Percentiles rank a stretch among this genome's conserved stretches.
phyloP scores from a whole-genome alignment of 2,797 vertebrate genomes.

The Cossypha heuglini region DNA sequence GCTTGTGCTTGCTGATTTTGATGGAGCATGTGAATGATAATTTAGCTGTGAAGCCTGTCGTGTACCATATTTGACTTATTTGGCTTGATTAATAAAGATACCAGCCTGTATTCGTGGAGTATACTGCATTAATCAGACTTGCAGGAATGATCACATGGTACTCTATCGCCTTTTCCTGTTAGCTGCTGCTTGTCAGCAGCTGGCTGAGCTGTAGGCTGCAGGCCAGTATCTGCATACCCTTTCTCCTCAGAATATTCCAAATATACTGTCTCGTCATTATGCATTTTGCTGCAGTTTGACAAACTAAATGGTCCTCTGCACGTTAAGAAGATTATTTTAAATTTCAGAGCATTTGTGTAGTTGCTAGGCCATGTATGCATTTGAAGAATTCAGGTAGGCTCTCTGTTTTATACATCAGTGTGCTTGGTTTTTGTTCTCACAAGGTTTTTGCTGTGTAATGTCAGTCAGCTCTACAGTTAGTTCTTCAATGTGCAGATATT shows the following conservation, averaged over 20 bases:
- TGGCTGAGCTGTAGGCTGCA: conserved; percentile 80
- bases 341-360: conserved; percentile 65
- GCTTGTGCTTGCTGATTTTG: not conserved
- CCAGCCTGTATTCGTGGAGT: conserved; percentile 71
- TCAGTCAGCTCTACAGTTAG: conserved; percentile 64
- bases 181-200: conserved; percentile 80
- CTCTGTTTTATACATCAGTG: conserved; percentile 58
- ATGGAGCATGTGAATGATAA: not conserved
- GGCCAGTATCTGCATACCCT: conserved; percentile 80
- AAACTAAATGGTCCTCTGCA: conserved; percentile 75
- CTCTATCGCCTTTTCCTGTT: conserved; percentile 76
- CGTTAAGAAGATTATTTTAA: conserved; percentile 63
- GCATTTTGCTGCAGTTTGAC: conserved; percentile 71
- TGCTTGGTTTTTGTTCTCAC: conserved; percentile 73
- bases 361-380: conserved; percentile 89
- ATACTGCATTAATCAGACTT: conserved; percentile 86
- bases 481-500: conserved; percentile 19
- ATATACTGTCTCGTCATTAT: conserved; percentile 67
- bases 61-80: conserved; percentile 19
- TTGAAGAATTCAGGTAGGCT: conserved; percentile 94
- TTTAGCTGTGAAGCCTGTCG: not conserved
- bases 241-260: conserved; percentile 72
- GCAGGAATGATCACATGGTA: conserved; percentile 88
- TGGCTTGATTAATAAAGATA: conserved; percentile 64
- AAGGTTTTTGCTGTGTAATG: conserved; percentile 78